phyloP scores from a whole-genome alignment of 2,888 invertebrate species.

The Rhaphigaster nebulosa region DNA sequence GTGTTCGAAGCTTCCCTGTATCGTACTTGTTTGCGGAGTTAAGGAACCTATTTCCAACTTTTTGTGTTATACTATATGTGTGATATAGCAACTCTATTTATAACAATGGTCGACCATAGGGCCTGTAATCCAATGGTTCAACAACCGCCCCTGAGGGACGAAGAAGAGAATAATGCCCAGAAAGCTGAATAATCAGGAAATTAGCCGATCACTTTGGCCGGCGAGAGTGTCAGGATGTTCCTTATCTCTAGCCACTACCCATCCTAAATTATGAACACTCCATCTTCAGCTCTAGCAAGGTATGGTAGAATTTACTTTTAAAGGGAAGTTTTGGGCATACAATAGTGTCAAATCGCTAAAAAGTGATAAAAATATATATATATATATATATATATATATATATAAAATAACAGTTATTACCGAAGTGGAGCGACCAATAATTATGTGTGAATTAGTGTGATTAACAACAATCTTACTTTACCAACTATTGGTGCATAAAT shows the following conservation, averaged over 20 bases:
- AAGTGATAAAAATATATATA: too few species aligned
- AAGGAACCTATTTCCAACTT: too few species aligned
- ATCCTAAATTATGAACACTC: not conserved
- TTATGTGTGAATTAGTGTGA: too few species aligned
- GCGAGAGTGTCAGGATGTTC: not conserved
- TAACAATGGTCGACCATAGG: not conserved
- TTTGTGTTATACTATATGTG: too few species aligned
- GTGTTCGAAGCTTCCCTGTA: too few species aligned
- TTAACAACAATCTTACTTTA: too few species aligned
- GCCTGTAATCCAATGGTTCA: not conserved
- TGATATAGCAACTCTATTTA: not conserved
- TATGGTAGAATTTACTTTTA: not conserved
- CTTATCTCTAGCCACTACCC: conserved; percentile 13
- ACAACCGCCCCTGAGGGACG: not conserved
- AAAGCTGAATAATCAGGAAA: conserved; percentile 32
- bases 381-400: too few species aligned
- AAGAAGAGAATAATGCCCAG: not conserved
- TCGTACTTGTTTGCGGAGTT: too few species aligned
- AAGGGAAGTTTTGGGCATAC: not conserved
- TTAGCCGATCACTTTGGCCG: not conserved
- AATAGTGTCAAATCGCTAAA: too few species aligned
- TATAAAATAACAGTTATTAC: too few species aligned
- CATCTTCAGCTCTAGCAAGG: not conserved
- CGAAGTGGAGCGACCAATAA: too few species aligned
- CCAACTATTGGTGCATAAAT: too few species aligned